phyloP scores from a whole-genome alignment of 2,113 vertebrate genomes.

The Drymodes brunneopygia region DNA sequence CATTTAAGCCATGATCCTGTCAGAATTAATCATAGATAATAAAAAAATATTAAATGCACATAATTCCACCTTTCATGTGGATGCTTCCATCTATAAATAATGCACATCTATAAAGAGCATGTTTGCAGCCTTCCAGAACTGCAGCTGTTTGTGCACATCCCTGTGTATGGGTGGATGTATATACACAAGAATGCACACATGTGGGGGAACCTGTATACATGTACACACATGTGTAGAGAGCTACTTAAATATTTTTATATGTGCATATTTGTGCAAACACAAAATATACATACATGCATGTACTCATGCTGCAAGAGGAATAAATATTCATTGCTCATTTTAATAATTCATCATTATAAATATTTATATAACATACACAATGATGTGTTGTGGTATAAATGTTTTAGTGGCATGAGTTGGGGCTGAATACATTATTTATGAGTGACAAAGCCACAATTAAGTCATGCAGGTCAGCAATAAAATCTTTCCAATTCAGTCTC shows the following conservation, averaged over 20 bases:
- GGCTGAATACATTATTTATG: slow-evolving; percentile 61
- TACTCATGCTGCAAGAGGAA: background rate
- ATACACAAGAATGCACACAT: too few relatives aligned
- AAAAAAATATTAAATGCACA: slow-evolving; percentile 27
- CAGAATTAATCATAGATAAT: slow-evolving; percentile 4
- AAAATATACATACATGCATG: background rate
- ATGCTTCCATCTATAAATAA: slow-evolving; percentile 39
- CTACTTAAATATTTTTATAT: background rate
- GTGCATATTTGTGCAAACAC: background rate
- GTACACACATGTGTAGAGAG: background rate
- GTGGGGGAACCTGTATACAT: background rate
- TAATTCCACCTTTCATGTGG: background rate
- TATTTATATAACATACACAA: slow-evolving; percentile 70
- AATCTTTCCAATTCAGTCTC: slow-evolving; percentile 19
- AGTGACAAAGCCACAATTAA: slow-evolving; percentile 52
- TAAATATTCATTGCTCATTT: slow-evolving; percentile 65
- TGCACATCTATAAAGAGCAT: background rate
- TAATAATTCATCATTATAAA: slow-evolving; percentile 71
- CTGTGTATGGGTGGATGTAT: background rate
- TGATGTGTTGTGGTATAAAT: slow-evolving; percentile 62
- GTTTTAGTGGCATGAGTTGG: slow-evolving; percentile 60
- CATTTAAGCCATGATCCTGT: background rate
- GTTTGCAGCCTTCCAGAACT: background rate
- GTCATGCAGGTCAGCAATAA: slow-evolving; percentile 51
- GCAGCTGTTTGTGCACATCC: background rate